These are phyloP conservation scores for Catharus fuscescens DNA, from an alignment of 2,113 vertebrate genomes.

Conservation along the genomic window DNA sequence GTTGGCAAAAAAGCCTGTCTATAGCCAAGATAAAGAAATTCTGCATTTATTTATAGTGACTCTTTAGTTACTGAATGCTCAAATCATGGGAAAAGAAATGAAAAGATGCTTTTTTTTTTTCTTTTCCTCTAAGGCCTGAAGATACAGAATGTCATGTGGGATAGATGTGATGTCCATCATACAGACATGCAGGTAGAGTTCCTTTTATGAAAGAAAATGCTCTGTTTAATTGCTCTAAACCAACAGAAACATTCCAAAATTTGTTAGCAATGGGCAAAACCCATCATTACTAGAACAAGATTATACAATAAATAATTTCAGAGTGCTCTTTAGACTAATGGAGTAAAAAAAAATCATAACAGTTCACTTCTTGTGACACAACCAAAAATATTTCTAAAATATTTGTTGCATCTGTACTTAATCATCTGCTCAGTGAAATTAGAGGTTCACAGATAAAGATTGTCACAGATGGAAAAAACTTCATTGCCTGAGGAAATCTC, in stretches of 20 bases:
- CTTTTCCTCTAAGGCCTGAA: background rate
- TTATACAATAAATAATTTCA: background rate
- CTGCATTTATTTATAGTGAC: background rate
- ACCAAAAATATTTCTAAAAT: background rate
- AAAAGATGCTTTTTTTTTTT: background rate
- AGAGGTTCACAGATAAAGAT: background rate
- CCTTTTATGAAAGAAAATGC: background rate
- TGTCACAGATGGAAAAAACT: background rate
- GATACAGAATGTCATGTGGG: accelerated
- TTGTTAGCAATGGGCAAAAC: background rate
- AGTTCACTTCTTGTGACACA: background rate
- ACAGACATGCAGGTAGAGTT: background rate
- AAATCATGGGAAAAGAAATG: background rate
- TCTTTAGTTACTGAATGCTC: background rate
- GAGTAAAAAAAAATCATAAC: background rate
- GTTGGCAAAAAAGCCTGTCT: background rate
- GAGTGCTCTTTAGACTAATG: background rate
- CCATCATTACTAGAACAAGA: background rate
- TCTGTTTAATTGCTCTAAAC: background rate
- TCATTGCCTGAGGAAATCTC: background rate
- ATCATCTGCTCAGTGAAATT: background rate
- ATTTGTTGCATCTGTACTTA: background rate
- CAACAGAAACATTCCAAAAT: background rate
- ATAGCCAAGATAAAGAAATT: background rate
- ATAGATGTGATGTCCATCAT: background rate